These are phyloP conservation scores for Strix uralensis DNA, from an alignment of 2,113 vertebrate species.

Conservation along the genomic window DNA sequence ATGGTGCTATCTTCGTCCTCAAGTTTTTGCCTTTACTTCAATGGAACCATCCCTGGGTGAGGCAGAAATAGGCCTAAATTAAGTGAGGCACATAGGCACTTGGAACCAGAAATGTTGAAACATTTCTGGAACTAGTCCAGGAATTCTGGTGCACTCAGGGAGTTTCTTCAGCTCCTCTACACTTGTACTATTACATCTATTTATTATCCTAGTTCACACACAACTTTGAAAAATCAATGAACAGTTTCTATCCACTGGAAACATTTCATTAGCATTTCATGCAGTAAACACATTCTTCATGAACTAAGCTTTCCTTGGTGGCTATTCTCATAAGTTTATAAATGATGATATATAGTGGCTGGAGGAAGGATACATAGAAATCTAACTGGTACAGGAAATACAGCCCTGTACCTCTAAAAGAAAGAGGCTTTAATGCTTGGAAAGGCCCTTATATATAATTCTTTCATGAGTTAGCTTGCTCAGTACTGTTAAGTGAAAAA, in stretches of 20 bases:
- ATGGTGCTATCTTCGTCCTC: neutral
- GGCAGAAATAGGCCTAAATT: neutral
- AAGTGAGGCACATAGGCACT: neutral
- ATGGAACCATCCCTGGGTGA: neutral
- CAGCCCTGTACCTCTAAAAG: neutral
- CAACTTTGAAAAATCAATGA: constrained; percentile 29
- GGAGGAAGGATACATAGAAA: neutral
- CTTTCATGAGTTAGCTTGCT: neutral
- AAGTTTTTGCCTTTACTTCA: neutral
- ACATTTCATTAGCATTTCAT: constrained; percentile 1
- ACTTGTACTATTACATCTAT: neutral
- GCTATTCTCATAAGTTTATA: neutral
- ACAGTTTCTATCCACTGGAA: neutral
- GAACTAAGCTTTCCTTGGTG: neutral
- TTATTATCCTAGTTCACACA: neutral
- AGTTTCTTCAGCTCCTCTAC: neutral
- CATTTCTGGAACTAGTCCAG: neutral
- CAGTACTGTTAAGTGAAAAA: neutral
- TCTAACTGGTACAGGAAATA: neutral
- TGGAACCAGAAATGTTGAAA: neutral
- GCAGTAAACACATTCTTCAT: constrained; percentile 2
- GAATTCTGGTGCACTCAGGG: neutral
- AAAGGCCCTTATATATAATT: neutral
- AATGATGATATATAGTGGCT: neutral
- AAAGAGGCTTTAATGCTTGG: neutral